Percentiles rank a stretch among this genome's conserved stretches.
These are phyloP conservation scores for Megastigmus dorsalis DNA, from an alignment of 2,888 invertebrate species.

Conservation along the genomic window DNA sequence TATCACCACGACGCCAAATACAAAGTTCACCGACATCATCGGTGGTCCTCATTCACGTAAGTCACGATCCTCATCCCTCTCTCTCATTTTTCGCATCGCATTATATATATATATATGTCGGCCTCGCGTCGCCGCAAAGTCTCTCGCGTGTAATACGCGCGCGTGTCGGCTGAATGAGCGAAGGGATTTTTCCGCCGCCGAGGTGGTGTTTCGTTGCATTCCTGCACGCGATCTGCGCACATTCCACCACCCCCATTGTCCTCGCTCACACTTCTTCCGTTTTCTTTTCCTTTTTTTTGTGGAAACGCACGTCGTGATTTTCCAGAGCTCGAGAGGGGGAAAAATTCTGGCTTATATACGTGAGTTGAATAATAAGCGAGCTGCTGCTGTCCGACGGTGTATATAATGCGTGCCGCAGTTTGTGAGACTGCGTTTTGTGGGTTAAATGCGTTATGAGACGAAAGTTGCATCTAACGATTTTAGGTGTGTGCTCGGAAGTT, in stretches of 20 bases:
- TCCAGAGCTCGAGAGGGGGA: background rate
- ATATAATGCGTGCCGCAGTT: too few species aligned
- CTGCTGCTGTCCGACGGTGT: too few species aligned
- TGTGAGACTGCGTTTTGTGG: too few species aligned
- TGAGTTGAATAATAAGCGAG: constrained; percentile 48
- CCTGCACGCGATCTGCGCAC: constrained; percentile 28
- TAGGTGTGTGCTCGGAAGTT: too few species aligned
- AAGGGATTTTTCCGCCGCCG: constrained; percentile 45
- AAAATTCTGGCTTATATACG: constrained; percentile 24
- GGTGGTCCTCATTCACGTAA: constrained; percentile 40
- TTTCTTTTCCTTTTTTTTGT: background rate
- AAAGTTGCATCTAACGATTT: too few species aligned
- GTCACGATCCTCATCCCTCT: constrained; percentile 43
- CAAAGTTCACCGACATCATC: constrained; percentile 2
- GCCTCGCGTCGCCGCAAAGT: constrained; percentile 31
- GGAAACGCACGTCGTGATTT: constrained; percentile 36
- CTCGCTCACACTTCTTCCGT: background rate
- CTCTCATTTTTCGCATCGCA: constrained; percentile 3
- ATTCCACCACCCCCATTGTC: too few species aligned
- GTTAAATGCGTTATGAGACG: too few species aligned
- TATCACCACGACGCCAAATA: background rate
- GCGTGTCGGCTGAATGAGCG: constrained; percentile 47
- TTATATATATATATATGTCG: background rate
- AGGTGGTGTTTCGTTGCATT: constrained; percentile 27
- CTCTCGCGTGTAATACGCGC: constrained; percentile 22